Conservation (phyloP, 2,797 vertebrate genomes). For the Morelia viridis region DNA sequence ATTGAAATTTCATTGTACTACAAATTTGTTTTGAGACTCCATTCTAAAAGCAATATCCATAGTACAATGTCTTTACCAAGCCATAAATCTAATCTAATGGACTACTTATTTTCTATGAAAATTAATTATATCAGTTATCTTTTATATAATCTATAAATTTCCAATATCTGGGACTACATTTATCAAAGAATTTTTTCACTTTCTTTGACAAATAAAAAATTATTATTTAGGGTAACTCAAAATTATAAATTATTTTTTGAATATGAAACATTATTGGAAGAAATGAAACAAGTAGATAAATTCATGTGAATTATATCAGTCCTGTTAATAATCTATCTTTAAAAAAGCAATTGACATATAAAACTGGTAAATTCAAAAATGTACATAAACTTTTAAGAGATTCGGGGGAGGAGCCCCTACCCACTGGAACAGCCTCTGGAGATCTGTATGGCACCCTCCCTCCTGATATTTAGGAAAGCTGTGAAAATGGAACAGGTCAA, state of each 20-base stretch:
- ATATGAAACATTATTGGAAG: background rate
- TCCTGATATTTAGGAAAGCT: background rate
- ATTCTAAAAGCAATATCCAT: background rate
- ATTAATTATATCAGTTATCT: background rate
- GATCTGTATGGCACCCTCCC: background rate
- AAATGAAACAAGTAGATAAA: background rate
- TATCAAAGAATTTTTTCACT: conserved; percentile 19
- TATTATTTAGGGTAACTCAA: background rate
- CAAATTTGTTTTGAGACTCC: background rate
- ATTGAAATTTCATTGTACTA: background rate
- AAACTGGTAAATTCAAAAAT: background rate
- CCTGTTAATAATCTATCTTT: conserved; percentile 9
- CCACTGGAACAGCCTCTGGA: background rate
- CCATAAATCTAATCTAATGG: background rate
- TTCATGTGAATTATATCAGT: background rate
- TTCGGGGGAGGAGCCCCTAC: background rate
- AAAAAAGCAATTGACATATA: background rate
- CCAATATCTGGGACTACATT: background rate
- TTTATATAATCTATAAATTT: background rate
- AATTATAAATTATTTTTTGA: background rate
- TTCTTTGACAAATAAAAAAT: background rate
- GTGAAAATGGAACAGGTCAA: background rate
- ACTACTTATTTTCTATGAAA: conserved; percentile 20
- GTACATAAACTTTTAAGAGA: conserved; percentile 2
- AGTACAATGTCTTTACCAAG: background rate